Base-by-base conservation (phyloP, 53 echinoderm and acorn worm species). In the Astropecten irregularis region DNA sequence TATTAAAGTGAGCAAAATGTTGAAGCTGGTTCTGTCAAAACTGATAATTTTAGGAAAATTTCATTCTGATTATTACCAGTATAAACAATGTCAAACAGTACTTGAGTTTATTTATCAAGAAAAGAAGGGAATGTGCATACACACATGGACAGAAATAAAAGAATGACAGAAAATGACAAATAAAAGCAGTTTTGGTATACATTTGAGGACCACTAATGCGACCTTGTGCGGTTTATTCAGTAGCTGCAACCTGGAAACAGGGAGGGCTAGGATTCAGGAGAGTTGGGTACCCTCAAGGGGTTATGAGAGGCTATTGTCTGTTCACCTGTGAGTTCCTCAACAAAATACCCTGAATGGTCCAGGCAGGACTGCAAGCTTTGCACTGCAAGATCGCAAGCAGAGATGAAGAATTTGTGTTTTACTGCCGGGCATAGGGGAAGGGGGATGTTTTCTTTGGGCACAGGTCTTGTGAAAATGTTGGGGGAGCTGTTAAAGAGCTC, bases 391-490 rank as follows among this genome's bases (percentile, higher is more conserved):
- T 25, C 37, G 26, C 9, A 56, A 25, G 20, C 40, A 27, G 76
- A 76, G 27, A 38, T 76, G 56, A 34, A 40, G 57, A 50, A 71
- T 71, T 71, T 71, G 51, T 52, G 71, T 19, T 19, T 34, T 48
- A 9, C 71, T 71, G 71, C 34, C 25, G 29, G n/a, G 39, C 58
- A 21, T 4, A 76, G 40, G 56, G 28, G 40, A 76, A 76, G 15
- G n/a, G n/a, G n/a, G 35, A 36, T 55, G 56, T 76, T 76, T 76
- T 56, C 57, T 76, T 76, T 39, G 38, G 76, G 58, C 38, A 23
- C 76, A 40, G 76, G 76, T 56, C 76, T 76, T 76, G 40, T 56
- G 40, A 58, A 76, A 76, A 76, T 57, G 58, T 76, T 76, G 76
- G 40, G 76, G 56, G 57, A 56, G 57, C 56, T 56, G 58, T 19